Conservation (phyloP, 2,113 vertebrate genomes). For the Melanostigma gelatinosum region DNA sequence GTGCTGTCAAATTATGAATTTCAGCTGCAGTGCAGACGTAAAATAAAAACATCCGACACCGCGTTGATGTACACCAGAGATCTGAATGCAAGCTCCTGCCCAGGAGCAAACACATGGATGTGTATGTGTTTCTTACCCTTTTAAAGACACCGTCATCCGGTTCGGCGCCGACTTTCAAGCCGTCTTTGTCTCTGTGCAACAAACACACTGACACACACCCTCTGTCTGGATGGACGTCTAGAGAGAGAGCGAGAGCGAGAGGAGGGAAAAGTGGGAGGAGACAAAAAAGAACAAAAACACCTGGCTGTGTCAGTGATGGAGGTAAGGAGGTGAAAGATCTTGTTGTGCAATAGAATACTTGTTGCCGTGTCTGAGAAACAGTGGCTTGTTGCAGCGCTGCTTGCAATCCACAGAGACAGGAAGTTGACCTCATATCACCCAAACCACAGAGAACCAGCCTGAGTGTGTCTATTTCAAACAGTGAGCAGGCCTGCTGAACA, state of each 20-base stretch:
- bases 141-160: constrained; percentile 45
- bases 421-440: constrained; percentile 34
- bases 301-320: background rate
- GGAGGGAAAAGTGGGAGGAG: background rate
- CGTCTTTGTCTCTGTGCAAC: constrained; percentile 19
- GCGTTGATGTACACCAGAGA: background rate
- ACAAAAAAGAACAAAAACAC: background rate
- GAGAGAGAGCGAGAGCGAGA: background rate
- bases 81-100: background rate
- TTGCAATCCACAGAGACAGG: constrained; percentile 35
- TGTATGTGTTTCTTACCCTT: constrained; percentile 36
- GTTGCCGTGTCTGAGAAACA: background rate
- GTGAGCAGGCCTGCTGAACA: background rate
- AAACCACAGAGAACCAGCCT: constrained; percentile 8
- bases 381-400: constrained; percentile 4
- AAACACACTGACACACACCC: constrained; percentile 46
- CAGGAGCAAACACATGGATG: background rate
- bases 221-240: constrained; percentile 18
- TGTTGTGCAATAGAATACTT: background rate
- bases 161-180: background rate
- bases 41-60: background rate
- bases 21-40: constrained; percentile 1
- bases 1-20: background rate
- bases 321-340: background rate
- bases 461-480: background rate